Percentiles rank a stretch among this genome's conserved stretches.
These are phyloP conservation scores for Pangasius sanitwongsei DNA, from an alignment of 2,797 vertebrate genomes.

Conservation along the genomic window DNA sequence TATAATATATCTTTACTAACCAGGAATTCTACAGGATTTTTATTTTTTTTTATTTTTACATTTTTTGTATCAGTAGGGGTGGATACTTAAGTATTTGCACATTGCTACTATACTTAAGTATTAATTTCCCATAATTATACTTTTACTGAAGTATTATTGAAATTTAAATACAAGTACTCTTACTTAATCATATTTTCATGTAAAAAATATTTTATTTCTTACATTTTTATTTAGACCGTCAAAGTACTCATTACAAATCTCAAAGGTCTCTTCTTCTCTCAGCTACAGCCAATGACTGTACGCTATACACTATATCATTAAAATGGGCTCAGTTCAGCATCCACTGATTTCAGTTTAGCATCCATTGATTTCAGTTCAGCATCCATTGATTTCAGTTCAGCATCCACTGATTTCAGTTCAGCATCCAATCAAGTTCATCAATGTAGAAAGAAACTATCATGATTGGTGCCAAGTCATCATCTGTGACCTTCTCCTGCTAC, in stretches of 20 bases:
- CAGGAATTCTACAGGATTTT: too few relatives aligned
- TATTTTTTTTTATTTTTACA: background rate
- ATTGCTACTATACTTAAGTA: background rate
- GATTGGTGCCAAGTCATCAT: background rate
- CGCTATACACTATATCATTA: background rate
- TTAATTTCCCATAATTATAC: background rate
- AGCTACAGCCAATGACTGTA: background rate
- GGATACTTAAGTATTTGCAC: background rate
- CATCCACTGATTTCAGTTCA: background rate
- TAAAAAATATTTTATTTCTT: too few relatives aligned
- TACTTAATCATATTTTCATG: too few relatives aligned
- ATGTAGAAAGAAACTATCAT: background rate
- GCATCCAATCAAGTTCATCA: background rate
- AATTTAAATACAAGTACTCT: background rate
- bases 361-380: background rate
- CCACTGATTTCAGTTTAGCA: background rate
- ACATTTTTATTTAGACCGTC: too few relatives aligned
- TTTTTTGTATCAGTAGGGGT: background rate
- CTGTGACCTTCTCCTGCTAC: background rate
- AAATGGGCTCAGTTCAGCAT: background rate
- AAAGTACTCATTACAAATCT: too few relatives aligned
- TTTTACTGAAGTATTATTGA: background rate
- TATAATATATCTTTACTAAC: too few relatives aligned
- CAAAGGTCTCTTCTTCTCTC: background rate
- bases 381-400: background rate